Conservation (phyloP, 2,888 invertebrate species). For the Drosophila imparisetae region DNA sequence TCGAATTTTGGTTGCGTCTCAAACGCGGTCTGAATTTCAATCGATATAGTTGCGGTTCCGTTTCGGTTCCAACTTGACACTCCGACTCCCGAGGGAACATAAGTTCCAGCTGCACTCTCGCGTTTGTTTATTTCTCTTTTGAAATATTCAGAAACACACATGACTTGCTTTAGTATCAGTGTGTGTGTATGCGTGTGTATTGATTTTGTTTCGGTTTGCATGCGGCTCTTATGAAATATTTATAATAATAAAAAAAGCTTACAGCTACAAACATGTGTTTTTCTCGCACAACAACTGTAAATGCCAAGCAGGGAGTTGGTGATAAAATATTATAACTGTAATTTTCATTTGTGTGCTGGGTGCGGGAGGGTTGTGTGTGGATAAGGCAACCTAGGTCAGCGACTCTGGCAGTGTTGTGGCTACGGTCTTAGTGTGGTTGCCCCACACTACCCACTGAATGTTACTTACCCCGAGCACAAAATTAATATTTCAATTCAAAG, state of each 20-base stretch:
- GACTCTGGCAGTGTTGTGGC: conserved; percentile 7
- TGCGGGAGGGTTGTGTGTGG: neutral
- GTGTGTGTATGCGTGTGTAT: conserved; percentile 30
- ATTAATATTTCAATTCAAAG: conserved; percentile 41
- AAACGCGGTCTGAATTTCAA: neutral
- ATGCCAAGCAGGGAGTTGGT: neutral
- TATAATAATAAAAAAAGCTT: conserved; percentile 54
- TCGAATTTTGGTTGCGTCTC: neutral
- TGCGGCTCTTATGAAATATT: conserved; percentile 76
- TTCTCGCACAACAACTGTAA: conserved; percentile 25
- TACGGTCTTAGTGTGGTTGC: conserved; percentile 35
- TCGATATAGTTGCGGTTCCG: neutral
- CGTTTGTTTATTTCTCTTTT: conserved; percentile 28
- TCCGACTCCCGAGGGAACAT: neutral
- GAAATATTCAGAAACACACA: conserved; percentile 45
- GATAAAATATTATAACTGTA: conserved; percentile 10
- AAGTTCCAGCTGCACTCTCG: neutral
- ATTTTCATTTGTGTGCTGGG: conserved; percentile 17
- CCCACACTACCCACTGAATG: conserved; percentile 9
- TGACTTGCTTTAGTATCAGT: neutral
- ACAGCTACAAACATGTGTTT: conserved; percentile 59
- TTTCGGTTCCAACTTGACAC: neutral
- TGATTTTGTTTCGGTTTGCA: conserved; percentile 72
- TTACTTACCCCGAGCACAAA: conserved; percentile 21
- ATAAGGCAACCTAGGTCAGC: conserved; percentile 11